phyloP scores from a whole-genome alignment of 2,113 vertebrate genomes.

The Callaeas wilsoni region DNA sequence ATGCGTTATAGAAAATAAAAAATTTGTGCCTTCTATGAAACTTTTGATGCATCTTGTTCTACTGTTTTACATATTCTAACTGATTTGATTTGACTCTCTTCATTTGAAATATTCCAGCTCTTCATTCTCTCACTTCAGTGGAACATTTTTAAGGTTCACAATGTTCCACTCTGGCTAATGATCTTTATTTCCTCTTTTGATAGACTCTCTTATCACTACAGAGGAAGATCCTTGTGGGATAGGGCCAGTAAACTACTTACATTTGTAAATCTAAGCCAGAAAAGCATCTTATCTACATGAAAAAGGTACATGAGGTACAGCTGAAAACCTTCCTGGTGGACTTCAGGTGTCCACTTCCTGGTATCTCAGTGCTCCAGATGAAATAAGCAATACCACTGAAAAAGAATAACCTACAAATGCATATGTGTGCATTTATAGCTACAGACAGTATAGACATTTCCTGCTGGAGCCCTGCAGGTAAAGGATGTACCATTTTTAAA shows the following conservation, averaged over 20 bases:
- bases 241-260: not conserved
- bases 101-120: not conserved
- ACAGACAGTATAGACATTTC: not conserved
- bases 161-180: not conserved
- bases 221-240: not conserved
- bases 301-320: not conserved
- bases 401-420: not conserved
- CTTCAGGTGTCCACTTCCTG: not conserved
- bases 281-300: conserved; percentile 4
- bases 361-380: not conserved
- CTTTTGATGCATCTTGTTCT: not conserved
- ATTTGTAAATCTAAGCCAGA: not conserved
- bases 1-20: not conserved
- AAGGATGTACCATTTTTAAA: not conserved
- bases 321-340: not conserved
- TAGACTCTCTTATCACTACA: conserved; percentile 11
- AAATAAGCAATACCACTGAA: not conserved
- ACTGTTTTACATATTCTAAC: not conserved
- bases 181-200: conserved; percentile 23
- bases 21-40: not conserved
- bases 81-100: not conserved
- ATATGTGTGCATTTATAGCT: not conserved
- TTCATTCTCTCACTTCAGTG: not conserved
- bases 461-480: not conserved
- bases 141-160: not conserved